phyloP scores from a whole-genome alignment of 2,888 invertebrate species.

The Monoplex corrugatus region DNA sequence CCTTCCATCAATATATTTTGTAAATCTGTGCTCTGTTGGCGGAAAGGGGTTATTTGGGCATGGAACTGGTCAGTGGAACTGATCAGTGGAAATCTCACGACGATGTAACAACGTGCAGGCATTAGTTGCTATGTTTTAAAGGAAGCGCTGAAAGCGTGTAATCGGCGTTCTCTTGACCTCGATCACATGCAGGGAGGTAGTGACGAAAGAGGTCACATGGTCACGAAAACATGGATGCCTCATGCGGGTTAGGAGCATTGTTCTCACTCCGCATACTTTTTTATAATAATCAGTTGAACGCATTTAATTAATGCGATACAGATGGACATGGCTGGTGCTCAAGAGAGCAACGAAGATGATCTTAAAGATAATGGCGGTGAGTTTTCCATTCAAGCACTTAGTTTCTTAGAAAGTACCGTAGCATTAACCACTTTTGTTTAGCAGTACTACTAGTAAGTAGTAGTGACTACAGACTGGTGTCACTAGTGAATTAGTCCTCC shows the following conservation, averaged over 20 bases:
- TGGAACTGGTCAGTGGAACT: too few relatives aligned
- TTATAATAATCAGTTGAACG: background rate
- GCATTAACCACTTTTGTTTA: too few relatives aligned
- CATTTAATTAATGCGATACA: background rate
- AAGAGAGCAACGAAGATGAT: background rate
- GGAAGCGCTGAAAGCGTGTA: too few relatives aligned
- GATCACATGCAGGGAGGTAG: constrained; percentile 29
- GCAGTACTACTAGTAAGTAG: too few relatives aligned
- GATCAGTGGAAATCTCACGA: too few relatives aligned
- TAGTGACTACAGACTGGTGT: too few relatives aligned
- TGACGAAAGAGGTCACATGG: constrained; percentile 44
- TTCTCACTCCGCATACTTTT: background rate
- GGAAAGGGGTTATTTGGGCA: too few relatives aligned
- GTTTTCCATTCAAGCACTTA: background rate
- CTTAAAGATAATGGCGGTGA: constrained; percentile 7
- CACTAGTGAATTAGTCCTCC: too few relatives aligned
- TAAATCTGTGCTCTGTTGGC: too few relatives aligned
- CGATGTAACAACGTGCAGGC: too few relatives aligned
- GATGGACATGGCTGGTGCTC: constrained; percentile 1
- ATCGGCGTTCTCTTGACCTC: constrained; percentile 35
- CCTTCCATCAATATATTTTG: too few relatives aligned
- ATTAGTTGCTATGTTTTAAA: too few relatives aligned
- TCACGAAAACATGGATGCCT: constrained; percentile 36
- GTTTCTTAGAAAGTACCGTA: background rate
- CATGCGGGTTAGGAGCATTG: background rate